A percentile compares a stretch with the other conserved stretches of the same genome.
These are phyloP conservation scores for Sympetrum striolatum DNA, from an alignment of 2,888 invertebrate species.

Conservation along the genomic window DNA sequence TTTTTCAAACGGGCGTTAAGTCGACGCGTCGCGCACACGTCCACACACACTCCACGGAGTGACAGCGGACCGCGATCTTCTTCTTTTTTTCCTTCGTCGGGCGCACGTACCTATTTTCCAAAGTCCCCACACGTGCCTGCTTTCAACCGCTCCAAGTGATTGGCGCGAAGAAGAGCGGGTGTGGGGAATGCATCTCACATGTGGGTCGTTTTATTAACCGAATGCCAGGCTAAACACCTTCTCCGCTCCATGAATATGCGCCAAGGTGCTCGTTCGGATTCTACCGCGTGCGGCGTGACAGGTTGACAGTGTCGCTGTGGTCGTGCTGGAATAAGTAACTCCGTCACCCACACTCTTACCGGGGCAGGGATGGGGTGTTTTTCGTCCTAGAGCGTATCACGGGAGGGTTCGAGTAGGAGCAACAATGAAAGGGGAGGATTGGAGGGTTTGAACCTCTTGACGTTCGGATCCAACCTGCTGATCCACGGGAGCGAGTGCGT, in stretches of 20 bases:
- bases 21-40: background rate
- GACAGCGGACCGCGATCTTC: background rate
- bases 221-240: background rate
- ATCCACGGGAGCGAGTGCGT: background rate
- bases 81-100: background rate
- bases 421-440: background rate
- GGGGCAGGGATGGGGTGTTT: background rate
- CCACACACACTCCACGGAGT: background rate
- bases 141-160: background rate
- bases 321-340: background rate
- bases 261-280: background rate
- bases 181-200: background rate
- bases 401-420: background rate
- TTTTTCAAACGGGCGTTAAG: background rate
- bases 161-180: background rate
- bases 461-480: background rate
- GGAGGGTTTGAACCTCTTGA: background rate
- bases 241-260: background rate
- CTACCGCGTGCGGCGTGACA: background rate
- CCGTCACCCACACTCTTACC: background rate
- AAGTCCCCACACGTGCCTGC: background rate
- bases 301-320: background rate
- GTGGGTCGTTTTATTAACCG: background rate
- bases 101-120: background rate
- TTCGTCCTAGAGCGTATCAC: background rate